Conservation (phyloP, 2,797 vertebrate genomes). For the Thripadectes ignobilis region DNA sequence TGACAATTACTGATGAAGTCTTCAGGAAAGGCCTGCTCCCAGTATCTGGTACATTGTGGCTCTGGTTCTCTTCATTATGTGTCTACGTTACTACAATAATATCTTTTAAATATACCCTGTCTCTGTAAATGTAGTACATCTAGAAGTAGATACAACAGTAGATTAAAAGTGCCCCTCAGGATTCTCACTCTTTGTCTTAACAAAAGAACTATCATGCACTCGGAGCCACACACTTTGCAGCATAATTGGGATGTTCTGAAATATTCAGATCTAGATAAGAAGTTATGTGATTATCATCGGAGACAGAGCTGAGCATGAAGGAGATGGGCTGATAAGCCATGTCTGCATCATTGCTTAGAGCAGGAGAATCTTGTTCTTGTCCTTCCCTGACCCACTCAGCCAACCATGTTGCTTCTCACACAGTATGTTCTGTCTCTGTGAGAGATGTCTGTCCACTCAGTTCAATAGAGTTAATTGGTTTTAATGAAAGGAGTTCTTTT, state of each 20-base stretch:
- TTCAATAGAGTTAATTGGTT: not conserved
- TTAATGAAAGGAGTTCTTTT: not conserved
- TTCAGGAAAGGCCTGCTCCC: not conserved
- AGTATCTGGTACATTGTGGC: not conserved
- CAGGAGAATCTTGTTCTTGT: not conserved
- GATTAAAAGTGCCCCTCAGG: not conserved
- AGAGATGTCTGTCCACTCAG: not conserved
- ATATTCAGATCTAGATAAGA: not conserved
- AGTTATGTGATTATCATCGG: not conserved
- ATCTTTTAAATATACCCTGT: not conserved
- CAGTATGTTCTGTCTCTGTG: not conserved
- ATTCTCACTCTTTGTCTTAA: not conserved
- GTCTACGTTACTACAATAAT: not conserved
- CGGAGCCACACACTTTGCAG: not conserved
- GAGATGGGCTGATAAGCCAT: not conserved
- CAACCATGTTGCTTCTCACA: not conserved
- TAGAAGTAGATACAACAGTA: not conserved
- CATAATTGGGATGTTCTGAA: not conserved
- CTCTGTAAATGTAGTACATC: not conserved
- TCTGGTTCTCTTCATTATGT: not conserved
- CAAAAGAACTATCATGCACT: not conserved
- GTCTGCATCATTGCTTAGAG: not conserved
- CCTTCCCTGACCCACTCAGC: not conserved
- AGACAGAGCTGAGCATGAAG: not conserved
- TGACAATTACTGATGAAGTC: not conserved